Percentiles rank a stretch among this genome's conserved stretches.
Conservation (phyloP, 2,888 invertebrate genomes). For the Helleia helle region DNA sequence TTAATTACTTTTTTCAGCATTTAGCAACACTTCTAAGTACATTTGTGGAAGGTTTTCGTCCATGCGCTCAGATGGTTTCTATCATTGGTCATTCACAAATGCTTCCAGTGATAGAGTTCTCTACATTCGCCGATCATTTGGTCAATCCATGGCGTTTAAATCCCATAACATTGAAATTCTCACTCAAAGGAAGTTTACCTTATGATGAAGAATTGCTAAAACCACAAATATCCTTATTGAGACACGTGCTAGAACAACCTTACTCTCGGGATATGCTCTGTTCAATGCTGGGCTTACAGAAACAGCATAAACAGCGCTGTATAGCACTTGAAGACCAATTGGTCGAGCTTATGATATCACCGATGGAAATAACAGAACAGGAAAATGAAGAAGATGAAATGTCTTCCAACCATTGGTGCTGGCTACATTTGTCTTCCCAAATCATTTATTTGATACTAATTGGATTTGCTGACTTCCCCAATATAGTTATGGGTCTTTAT, state of each 20-base stretch:
- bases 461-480: slow-evolving; percentile 94
- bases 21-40: slow-evolving; percentile 88
- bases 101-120: slow-evolving; percentile 95
- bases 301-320: slow-evolving; percentile 92
- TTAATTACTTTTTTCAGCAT: no score
- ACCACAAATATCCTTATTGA: slow-evolving; percentile 89
- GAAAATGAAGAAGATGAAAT: slow-evolving; percentile 74
- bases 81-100: slow-evolving; percentile 92
- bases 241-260: slow-evolving; percentile 94
- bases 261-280: slow-evolving; percentile 98
- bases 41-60: slow-evolving; percentile 94
- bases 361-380: slow-evolving; percentile 93
- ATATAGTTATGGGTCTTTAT: slow-evolving; percentile 91
- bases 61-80: slow-evolving; percentile 96
- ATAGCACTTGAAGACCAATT: slow-evolving; percentile 93
- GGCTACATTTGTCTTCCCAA: slow-evolving; percentile 95
- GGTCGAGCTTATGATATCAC: slow-evolving; percentile 90
- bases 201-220: slow-evolving; percentile 90
- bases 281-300: slow-evolving; percentile 93
- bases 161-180: slow-evolving; percentile 81
- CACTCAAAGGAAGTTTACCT: slow-evolving; percentile 82
- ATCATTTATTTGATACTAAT: slow-evolving; percentile 95
- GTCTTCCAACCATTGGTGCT: slow-evolving; percentile 84
- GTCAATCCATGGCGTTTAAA: slow-evolving; percentile 96
- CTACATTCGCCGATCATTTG: slow-evolving; percentile 90